Evolutionary conservation across 1,140 invertebrate genomes (phyloP).

Genomic region (Halesus radiatus): DNA sequence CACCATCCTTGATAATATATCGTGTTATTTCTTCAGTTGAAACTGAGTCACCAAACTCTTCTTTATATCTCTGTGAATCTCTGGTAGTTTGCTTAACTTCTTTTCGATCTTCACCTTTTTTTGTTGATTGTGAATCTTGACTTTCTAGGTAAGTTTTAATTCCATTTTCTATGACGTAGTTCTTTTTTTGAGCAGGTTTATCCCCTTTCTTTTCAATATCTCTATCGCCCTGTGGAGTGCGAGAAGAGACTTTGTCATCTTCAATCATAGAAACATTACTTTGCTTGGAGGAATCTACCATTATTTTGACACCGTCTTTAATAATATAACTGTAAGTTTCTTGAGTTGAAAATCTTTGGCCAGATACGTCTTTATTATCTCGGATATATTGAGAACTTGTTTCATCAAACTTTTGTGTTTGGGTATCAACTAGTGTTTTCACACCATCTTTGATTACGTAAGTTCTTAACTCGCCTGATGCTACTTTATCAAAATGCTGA

Average conservation of each 20-base stretch:
- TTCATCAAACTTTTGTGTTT: background rate
- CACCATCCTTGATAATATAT: conserved; percentile 48
- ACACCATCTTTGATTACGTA: conserved; percentile 49
- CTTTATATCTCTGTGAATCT: background rate
- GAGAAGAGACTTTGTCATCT: too few species aligned
- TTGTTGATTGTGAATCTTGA: conserved; percentile 8
- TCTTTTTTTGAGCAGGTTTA: background rate
- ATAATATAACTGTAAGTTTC: conserved; percentile 37
- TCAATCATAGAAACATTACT: background rate
- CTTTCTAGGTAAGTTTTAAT: conserved; percentile 41
- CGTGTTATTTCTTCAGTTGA: background rate
- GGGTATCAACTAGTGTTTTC: conserved; percentile 3
- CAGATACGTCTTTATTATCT: conserved; percentile 13
- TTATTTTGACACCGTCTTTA: conserved; percentile 42
- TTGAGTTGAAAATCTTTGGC: background rate
- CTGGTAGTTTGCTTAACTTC: background rate
- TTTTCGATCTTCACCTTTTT: conserved; percentile 12
- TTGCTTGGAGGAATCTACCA: conserved; percentile 20
- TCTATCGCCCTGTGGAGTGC: too few species aligned
- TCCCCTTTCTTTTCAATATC: too few species aligned
- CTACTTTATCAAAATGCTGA: background rate
- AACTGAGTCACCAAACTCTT: background rate
- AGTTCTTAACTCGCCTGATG: background rate
- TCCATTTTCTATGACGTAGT: conserved; percentile 56
- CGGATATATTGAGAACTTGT: background rate